These are phyloP conservation scores for Spheniscus humboldti DNA, from an alignment of 2,797 vertebrate genomes.

Conservation along the genomic window DNA sequence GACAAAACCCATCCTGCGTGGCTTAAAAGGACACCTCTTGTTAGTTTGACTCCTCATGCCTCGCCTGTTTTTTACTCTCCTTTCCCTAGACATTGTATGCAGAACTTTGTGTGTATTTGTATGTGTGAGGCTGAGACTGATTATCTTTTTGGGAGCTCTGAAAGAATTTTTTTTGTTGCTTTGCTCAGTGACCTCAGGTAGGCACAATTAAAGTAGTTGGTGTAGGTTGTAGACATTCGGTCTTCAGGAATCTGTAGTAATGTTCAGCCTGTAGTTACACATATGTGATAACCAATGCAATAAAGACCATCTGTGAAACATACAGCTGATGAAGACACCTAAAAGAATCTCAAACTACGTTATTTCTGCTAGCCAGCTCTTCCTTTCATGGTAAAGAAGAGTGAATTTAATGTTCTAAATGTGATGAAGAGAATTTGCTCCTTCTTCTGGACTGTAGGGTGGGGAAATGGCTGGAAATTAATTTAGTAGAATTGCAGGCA, in stretches of 20 bases:
- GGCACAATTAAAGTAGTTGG: not conserved
- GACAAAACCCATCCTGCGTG: not conserved
- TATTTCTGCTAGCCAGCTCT: not conserved
- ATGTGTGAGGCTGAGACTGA: not conserved
- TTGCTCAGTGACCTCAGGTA: not conserved
- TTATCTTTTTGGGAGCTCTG: not conserved
- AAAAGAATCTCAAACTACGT: not conserved
- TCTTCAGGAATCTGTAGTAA: not conserved
- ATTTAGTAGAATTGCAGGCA: not conserved
- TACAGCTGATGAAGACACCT: not conserved
- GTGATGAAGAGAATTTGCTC: not conserved
- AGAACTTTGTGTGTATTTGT: not conserved
- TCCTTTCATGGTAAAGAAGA: not conserved
- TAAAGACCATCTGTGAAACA: not conserved
- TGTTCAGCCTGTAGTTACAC: not conserved
- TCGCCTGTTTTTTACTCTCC: not conserved
- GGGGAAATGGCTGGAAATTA: not conserved
- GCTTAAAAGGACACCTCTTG: not conserved
- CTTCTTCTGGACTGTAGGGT: not conserved
- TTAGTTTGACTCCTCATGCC: not conserved
- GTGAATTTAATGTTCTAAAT: not conserved
- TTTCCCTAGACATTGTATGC: not conserved
- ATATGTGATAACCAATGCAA: not conserved
- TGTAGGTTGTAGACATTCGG: not conserved
- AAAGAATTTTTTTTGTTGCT: not conserved